phyloP scores from a whole-genome alignment of 1,140 invertebrate genomes.

The Aphelenchoides besseyi region DNA sequence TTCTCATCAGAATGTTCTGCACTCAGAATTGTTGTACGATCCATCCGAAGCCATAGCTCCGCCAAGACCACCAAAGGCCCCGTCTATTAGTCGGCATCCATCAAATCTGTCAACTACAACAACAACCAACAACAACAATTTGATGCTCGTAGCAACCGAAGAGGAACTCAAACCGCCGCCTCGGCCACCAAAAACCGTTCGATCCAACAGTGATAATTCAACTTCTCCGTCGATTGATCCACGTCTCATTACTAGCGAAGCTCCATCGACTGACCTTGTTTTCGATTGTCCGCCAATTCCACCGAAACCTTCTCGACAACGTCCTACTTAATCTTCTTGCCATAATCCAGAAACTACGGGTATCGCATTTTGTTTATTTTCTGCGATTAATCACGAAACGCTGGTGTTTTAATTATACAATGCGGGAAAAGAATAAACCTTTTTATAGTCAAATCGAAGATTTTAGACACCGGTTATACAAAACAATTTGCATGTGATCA shows the following conservation, averaged over 20 bases:
- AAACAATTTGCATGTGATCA: neutral
- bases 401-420: neutral
- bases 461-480: no score
- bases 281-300: constrained; percentile 21
- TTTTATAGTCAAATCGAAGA: no score
- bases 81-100: neutral
- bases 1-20: no score
- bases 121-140: neutral
- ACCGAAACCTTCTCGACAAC: neutral
- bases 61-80: constrained; percentile 12
- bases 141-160: neutral
- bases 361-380: neutral
- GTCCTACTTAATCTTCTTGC: neutral
- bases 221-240: neutral
- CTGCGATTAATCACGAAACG: neutral
- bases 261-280: neutral
- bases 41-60: neutral
- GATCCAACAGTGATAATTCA: neutral
- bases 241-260: neutral
- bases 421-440: neutral
- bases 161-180: constrained; percentile 18
- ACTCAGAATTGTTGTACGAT: neutral
- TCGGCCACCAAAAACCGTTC: constrained; percentile 20
- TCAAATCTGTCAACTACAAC: neutral
- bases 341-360: neutral